Base-by-base conservation (phyloP, 2,888 invertebrate species). In the Lepidonotus clava region DNA sequence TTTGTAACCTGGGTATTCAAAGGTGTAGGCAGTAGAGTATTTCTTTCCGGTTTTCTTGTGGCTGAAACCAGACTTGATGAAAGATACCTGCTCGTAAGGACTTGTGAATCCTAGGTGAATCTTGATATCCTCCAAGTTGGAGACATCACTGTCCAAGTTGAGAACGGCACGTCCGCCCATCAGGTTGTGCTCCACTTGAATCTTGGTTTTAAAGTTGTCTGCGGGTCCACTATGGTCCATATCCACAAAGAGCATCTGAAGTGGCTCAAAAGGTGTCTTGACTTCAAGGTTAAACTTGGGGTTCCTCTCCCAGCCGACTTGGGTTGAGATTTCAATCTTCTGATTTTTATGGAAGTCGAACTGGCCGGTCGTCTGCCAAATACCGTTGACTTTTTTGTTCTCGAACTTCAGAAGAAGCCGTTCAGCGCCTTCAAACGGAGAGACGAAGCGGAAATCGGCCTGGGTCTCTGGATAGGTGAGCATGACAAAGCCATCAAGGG, bases 331-430 rank as follows among this genome's bases (percentile, higher is more conserved):
- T 24, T 84, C 88, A 11, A 92, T 88, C 36, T 88, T 89, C 67
- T 89, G 89, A 56, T 86, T 88, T 21, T 89, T 89, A 8, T 89
- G 89, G 88, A 89, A 90, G 53, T 91, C 89, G 11, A 92, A 46
- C 34, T 88, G 87, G 32, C 85, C 86, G 53, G 77, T 83, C 6
- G 89, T 86, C 18, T 87, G 87, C 91, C 91, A 92, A 18, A 85
- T 38, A 36, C 89, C 90, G 21, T 89, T 88, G 24, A 90, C 90
- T 28, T 89, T 83, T n/a, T 90, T 87, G 51, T 83, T 84, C n/a
- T 71, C 71, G 6, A 38, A 2, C 8, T 32, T 61, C 38, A 83
- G 8, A 28, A 80, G 38, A 5, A 80, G 4, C 18, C 77, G 36
- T 28, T 67, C 24, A 5, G 24, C 38, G 36, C 18, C 21, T 5